Percentiles rank a stretch among this genome's conserved stretches.
phyloP scores from a whole-genome alignment of 2,113 vertebrate species.

The Ovis canadensis region DNA sequence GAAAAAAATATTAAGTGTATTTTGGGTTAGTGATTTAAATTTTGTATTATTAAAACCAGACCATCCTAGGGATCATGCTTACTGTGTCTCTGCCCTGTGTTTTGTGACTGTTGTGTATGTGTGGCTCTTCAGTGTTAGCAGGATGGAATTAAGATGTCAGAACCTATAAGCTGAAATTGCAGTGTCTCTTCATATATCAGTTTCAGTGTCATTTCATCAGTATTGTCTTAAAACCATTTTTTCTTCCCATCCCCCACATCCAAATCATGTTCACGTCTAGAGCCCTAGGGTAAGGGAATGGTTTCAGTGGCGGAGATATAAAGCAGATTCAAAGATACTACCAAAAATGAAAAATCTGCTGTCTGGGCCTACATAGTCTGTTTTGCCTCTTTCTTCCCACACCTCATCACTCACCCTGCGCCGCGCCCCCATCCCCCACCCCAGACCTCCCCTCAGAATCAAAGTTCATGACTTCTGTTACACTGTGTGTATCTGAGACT shows the following conservation, averaged over 20 bases:
- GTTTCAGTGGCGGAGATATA: neutral
- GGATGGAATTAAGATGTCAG: neutral
- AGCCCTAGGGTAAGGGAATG: neutral
- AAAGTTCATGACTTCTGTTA: neutral
- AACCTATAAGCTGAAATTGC: neutral
- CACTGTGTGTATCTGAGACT: neutral
- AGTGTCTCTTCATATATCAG: neutral
- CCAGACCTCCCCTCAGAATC: neutral
- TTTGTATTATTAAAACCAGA: neutral
- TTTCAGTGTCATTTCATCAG: neutral
- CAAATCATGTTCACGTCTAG: neutral
- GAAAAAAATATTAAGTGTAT: neutral
- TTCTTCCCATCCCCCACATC: neutral
- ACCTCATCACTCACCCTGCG: neutral
- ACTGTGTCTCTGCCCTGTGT: neutral
- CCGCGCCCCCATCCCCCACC: rapidly evolving
- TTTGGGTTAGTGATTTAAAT: neutral
- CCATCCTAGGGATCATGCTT: neutral
- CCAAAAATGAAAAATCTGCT: neutral
- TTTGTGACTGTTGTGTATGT: neutral
- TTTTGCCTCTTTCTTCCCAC: neutral
- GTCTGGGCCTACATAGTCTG: neutral
- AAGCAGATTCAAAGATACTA: neutral
- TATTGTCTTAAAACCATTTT: neutral
- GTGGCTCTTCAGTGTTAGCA: neutral